Conservation (phyloP, 2,888 invertebrate genomes). For the Tyria jacobaeae region DNA sequence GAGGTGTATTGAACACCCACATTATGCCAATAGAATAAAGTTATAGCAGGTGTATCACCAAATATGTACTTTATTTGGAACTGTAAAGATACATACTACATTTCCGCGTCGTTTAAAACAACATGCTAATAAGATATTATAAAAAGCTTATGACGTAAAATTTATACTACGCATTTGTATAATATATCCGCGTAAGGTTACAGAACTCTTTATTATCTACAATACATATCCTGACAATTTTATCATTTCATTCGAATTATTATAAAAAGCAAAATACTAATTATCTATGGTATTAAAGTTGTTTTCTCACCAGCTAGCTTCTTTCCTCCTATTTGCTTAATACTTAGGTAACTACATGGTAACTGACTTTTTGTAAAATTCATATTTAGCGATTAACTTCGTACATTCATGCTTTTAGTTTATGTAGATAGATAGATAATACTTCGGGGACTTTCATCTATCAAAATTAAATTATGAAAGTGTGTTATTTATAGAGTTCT, state of each 20-base stretch:
- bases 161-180: conserved; percentile 29
- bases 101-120: neutral
- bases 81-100: neutral
- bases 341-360: no score
- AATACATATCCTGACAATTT: conserved; percentile 22
- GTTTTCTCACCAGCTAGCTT: no score
- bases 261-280: no score
- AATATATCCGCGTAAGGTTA: conserved; percentile 25
- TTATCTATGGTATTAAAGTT: no score
- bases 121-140: neutral
- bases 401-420: neutral
- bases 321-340: no score
- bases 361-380: neutral
- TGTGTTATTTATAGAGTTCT: no score
- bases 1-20: no score
- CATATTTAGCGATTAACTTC: neutral
- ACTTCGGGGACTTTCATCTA: no score
- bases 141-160: conserved; percentile 14
- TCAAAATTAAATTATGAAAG: no score
- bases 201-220: conserved; percentile 28
- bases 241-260: conserved; percentile 14
- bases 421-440: no score
- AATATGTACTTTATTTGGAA: neutral
- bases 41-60: neutral
- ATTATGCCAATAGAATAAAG: neutral